Conservation (phyloP, 2,888 invertebrate genomes). For the Hyles lineata region DNA sequence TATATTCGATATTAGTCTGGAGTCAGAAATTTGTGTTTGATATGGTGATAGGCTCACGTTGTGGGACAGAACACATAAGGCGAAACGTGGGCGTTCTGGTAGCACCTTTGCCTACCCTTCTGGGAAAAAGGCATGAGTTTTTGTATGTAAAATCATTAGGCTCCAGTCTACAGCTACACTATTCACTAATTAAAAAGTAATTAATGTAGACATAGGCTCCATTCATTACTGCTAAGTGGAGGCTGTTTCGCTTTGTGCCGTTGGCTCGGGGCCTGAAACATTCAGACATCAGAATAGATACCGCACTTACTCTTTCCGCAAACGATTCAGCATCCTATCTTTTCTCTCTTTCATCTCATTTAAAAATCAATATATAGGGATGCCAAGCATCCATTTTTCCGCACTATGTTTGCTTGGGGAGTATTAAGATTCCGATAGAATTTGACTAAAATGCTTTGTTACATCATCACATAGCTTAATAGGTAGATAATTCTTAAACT, state of each 20-base stretch:
- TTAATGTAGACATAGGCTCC: not conserved
- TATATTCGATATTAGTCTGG: no score
- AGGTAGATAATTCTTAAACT: no score
- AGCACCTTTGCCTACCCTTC: no score
- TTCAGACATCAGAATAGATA: no score
- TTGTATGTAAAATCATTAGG: no score
- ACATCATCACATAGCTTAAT: no score
- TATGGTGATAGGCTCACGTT: no score
- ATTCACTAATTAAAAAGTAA: not conserved
- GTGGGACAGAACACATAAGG: no score
- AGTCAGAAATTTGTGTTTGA: no score
- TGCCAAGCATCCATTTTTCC: not conserved
- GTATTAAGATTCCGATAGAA: not conserved
- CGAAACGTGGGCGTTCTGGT: no score
- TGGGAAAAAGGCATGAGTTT: no score
- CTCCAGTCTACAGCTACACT: no score
- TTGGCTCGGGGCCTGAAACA: not conserved
- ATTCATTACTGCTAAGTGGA: not conserved
- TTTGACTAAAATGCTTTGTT: not conserved
- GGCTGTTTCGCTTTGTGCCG: not conserved
- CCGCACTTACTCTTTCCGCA: not conserved
- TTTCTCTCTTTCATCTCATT: not conserved
- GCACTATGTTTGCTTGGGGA: not conserved
- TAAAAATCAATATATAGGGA: slow-evolving; percentile 4
- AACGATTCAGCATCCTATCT: not conserved